These are phyloP conservation scores for Dynastes tityus DNA, from an alignment of 2,888 invertebrate genomes.

Conservation along the genomic window DNA sequence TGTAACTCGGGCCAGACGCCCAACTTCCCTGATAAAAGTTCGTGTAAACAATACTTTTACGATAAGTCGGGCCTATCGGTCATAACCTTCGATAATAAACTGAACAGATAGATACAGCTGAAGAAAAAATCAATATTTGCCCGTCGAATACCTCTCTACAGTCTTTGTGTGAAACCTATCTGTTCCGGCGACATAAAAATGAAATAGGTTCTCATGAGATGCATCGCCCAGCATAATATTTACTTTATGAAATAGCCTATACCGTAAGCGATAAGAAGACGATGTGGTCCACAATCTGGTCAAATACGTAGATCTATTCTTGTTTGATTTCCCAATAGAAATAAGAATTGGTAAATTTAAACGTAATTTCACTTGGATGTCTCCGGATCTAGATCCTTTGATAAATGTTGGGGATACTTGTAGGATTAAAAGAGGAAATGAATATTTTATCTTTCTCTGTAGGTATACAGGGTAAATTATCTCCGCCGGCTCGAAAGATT, in stretches of 20 bases:
- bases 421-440: no score
- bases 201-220: not conserved
- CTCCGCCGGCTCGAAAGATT: no score
- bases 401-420: not conserved
- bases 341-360: not conserved
- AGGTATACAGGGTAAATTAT: not conserved
- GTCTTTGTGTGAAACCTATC: not conserved
- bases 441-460: not conserved
- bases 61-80: constrained; percentile 25
- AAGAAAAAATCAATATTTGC: constrained; percentile 36
- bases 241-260: constrained; percentile 16
- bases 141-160: constrained; percentile 15
- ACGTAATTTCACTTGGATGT: not conserved
- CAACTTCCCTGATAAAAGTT: constrained; percentile 5
- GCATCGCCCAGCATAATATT: not conserved
- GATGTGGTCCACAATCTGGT: constrained; percentile 1
- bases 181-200: constrained; percentile 4
- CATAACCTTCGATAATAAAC: constrained; percentile 21
- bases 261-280: not conserved
- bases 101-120: constrained; percentile 3
- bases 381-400: not conserved
- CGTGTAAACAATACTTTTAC: constrained; percentile 9
- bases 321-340: not conserved
- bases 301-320: not conserved
- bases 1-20: not conserved